Base-by-base conservation (phyloP, 37 sponge, comb jelly and placozoan species). In the Agelas oroides region DNA sequence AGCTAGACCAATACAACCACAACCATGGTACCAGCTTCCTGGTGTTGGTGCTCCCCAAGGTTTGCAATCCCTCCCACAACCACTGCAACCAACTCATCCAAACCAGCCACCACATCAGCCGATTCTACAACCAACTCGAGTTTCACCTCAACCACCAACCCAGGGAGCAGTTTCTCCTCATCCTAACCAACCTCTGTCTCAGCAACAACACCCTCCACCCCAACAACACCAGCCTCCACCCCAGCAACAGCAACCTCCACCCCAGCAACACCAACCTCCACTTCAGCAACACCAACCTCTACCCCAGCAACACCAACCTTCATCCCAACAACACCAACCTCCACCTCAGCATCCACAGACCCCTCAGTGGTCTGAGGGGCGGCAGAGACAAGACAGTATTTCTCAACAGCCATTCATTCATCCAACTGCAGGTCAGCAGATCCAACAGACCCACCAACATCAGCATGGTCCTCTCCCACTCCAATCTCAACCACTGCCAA, bases 51-150 rank as follows among this genome's bases (percentile, higher is more conserved):
- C 70, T 23, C 36, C 52, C 73, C 73, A 73, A n/a, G 24, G 53
- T 67, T 46, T 46, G 46, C 46, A 46, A 12, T 35, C 27, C 3
- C 59, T 55, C 8, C 56, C 56, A 16, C 55, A 54, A 57, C 76
- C 76, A 25, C 28, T 54, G 23, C 76, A 55, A 56, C 58, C 76
- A 54, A n/a, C 55, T 18, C 28, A 28, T 67, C 25, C 62, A 33
- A 68, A 33, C 32, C 79, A 53, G 0, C 82, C 73, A 16, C 77
- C 34, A 25, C 83, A 76, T 53, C 78, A 82, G 56, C 73, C 56
- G 3, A 20, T 37, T 17, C 89, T 65, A 27, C 78, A 76, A 37
- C 65, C 46, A 17, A 59, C 40, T 53, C 83, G 68, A n/a, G 60
- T 55, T 3, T n/a, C 65, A 59, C 64, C 37, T 23, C 79, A 58